Evolutionary conservation across 2,797 vertebrate genomes (phyloP), one percentile per base, ranked within the genome.

Genomic region (Tarsius wallacei): DNA sequence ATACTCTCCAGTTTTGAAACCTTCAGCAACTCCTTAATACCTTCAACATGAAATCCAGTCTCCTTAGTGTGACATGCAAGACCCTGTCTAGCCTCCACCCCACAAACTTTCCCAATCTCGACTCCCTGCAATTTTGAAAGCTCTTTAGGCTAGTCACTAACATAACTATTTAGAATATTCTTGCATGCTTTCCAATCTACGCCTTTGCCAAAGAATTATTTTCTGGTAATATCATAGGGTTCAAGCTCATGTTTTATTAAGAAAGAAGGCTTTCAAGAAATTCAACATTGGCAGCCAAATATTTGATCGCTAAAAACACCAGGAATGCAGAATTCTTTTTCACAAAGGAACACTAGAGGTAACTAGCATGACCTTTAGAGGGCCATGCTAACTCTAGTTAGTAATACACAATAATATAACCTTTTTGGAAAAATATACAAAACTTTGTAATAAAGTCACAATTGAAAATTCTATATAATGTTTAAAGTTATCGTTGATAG

Each of bases 381-480:
- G n/a, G 31, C 33, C 33, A 71, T 85, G 5, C 1, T 84, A 85
- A 61, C 0, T 89, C 33, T 92, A 91, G 6, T 36, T 31, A 80
- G 84, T 86, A 59, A 87, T 42, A 91, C 1, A 89, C 24, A 82
- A 86, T 88, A 59, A 87, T 31, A 91, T 2, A 89, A 51, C 16
- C 1, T 33, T 3, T 70, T 42, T 5, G 82, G 90, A 53, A 85
- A 78, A 82, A n/a, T 16, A 8, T 24, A 49, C 42, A 1, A 82
- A 8, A 89, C 3, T 0, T 28, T 53, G n/a, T 55, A 16, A 70
- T 55, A 28, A 86, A 19, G 7, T 49, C 7, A n/a, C 83, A 78
- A 14, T 90, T 1, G 61, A 76, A 68, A 57, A 26, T 70, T 55
- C 1, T 93, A 82, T 26, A 15, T 70, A 77, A 17, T 59, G 42